Evolutionary conservation across 2,113 vertebrate genomes (phyloP).

Genomic region (Taxidea taxus): DNA sequence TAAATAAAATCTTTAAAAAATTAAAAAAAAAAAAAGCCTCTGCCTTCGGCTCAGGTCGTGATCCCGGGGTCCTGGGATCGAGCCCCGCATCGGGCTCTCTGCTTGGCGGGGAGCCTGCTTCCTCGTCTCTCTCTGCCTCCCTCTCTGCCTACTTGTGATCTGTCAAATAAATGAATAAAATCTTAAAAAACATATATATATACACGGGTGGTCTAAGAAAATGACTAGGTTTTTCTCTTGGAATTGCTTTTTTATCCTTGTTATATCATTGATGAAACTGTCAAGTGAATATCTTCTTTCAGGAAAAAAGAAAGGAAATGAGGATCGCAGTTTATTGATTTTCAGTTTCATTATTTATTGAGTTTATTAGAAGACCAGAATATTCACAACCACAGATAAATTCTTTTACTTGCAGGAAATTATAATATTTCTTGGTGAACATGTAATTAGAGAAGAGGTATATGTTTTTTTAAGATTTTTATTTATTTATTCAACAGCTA

Average conservation of each 20-base stretch:
- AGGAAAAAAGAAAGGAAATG: neutral
- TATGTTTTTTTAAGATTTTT: neutral
- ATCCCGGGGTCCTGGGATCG: too few relatives aligned
- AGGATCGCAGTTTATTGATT: neutral
- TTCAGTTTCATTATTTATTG: neutral
- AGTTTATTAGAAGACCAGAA: neutral
- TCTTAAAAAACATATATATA: too few relatives aligned
- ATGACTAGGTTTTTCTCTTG: neutral
- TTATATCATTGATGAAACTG: neutral
- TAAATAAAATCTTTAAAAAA: too few relatives aligned
- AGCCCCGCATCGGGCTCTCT: too few relatives aligned
- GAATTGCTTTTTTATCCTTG: neutral
- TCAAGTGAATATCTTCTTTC: neutral
- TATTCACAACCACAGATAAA: neutral
- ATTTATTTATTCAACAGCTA: too few relatives aligned
- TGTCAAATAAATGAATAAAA: too few relatives aligned
- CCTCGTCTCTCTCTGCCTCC: too few relatives aligned
- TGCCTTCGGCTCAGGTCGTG: too few relatives aligned
- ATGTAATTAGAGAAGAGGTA: neutral
- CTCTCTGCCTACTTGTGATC: too few relatives aligned
- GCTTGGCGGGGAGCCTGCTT: too few relatives aligned
- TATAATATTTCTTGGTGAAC: neutral
- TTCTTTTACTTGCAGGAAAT: neutral
- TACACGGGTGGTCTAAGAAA: neutral
- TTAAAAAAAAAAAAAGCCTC: too few relatives aligned